Percentiles rank a stretch among this genome's conserved stretches.
phyloP scores from a whole-genome alignment of 2,888 invertebrate species.

The Dioctria linearis region DNA sequence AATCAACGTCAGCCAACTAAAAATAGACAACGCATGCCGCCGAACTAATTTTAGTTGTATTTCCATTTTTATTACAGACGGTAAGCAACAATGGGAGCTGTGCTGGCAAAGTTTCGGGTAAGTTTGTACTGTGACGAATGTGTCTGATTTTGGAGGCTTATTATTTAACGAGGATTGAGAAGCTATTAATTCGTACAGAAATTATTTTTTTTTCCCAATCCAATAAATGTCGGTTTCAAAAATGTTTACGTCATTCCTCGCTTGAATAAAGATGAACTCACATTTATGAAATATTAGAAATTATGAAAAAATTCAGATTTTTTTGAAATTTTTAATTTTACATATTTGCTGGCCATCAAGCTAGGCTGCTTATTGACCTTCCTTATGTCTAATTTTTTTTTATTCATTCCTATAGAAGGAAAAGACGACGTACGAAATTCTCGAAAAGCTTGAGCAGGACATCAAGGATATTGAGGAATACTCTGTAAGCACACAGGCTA shows the following conservation, averaged over 20 bases:
- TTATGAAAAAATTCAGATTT: neutral
- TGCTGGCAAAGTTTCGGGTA: slow-evolving; percentile 80
- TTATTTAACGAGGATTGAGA: too few species aligned
- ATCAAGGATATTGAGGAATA: slow-evolving; percentile 87
- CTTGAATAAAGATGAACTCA: neutral
- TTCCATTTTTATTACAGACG: slow-evolving; percentile 21
- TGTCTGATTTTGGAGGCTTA: neutral
- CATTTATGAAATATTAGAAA: neutral
- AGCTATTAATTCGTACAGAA: too few species aligned
- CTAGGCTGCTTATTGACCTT: too few species aligned
- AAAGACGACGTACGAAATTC: slow-evolving; percentile 72
- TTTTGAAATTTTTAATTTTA: neutral
- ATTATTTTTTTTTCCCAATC: neutral
- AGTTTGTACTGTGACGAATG: slow-evolving; percentile 66
- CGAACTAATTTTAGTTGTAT: slow-evolving; percentile 26
- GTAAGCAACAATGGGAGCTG: slow-evolving; percentile 75
- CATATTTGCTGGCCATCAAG: neutral
- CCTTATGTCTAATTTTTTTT: slow-evolving; percentile 55
- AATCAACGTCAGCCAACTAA: slow-evolving; percentile 23
- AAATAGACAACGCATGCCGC: slow-evolving; percentile 33
- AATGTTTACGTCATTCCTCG: slow-evolving; percentile 1
- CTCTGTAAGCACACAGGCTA: slow-evolving; percentile 84
- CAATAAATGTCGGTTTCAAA: neutral
- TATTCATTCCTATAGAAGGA: slow-evolving; percentile 71
- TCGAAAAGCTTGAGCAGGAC: slow-evolving; percentile 84